These are phyloP conservation scores for Entomyzon cyanotis DNA, from an alignment of 2,113 vertebrate genomes.

Conservation along the genomic window DNA sequence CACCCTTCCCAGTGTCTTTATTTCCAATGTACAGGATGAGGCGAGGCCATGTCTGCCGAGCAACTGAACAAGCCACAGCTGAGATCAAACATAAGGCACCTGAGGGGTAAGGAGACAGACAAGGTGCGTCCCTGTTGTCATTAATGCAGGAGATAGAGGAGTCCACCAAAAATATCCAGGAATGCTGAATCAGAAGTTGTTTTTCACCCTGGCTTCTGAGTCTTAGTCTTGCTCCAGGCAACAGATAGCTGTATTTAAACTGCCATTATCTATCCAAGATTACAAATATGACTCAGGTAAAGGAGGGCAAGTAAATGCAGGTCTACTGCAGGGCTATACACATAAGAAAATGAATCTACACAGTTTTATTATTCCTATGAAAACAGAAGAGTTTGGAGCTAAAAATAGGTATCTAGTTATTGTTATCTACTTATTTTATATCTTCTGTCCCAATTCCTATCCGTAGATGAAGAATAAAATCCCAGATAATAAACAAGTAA, in stretches of 20 bases:
- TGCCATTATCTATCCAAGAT: conserved; percentile 9
- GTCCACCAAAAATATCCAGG: neutral
- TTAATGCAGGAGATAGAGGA: neutral
- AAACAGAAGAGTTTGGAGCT: conserved; percentile 19
- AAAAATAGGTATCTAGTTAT: neutral
- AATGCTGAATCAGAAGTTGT: conserved; percentile 9
- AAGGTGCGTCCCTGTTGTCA: neutral
- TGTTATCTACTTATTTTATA: neutral
- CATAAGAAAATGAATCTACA: neutral
- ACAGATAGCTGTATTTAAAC: neutral
- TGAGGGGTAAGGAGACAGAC: neutral
- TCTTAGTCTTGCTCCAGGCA: neutral
- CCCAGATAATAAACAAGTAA: neutral
- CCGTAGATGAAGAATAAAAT: conserved; percentile 12
- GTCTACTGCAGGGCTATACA: neutral
- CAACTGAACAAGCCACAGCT: neutral
- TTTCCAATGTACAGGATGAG: neutral
- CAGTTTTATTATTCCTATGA: neutral
- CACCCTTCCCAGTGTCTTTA: neutral
- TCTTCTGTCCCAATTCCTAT: neutral
- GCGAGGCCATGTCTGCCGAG: neutral
- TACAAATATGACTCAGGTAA: conserved; percentile 29
- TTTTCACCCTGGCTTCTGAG: conserved; percentile 12
- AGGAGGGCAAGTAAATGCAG: conserved; percentile 39
- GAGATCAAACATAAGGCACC: neutral